Evolutionary conservation across 2,888 invertebrate genomes (phyloP), one percentile per base, ranked within the genome.

Genomic region (Aplocera efformata): DNA sequence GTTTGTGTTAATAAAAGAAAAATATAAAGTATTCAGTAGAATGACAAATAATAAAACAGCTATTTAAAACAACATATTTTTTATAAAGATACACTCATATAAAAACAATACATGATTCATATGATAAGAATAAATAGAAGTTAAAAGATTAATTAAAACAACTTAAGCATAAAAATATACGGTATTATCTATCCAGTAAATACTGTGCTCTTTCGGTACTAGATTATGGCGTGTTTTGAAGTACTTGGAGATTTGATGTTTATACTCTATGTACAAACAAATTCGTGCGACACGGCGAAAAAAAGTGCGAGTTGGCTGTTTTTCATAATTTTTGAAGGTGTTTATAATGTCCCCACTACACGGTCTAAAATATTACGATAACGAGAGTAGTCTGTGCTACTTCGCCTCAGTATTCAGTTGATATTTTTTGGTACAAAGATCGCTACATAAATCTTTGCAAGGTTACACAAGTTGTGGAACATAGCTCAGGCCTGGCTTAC

Each of bases 151-250:
- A 3, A 3, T 5, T 17, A 3, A 17, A 28, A 31, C 24, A 32
- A 27, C 13, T 39, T 40, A 27, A 38, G 39, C 35, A 50, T 50
- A 50, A 55, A 50, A 50, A 48, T 41, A 59, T 53, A 41, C 41
- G 41, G 9, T 32, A 17, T n/a, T n/a, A n/a, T n/a, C n/a, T n/a
- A 17, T 17, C 13, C 29, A 29, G n/a, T 69, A 76, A 79, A 81
- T 80, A 79, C 77, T 76, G 72, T 63, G 61, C 59, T 70, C 53
- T 60, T 44, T 53, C 35, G 58, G 60, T 59, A 60, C 56, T 51
- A 28, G 32, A 20, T 25, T 42, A 44, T 41, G 47, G 47, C 37
- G 36, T 43, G 48, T 55, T 57, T 48, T 53, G 58, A 54, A 55
- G 43, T 53, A 34, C 33, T 45, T 36, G 36, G 29, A 43, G 24